phyloP scores from a whole-genome alignment of 2,113 vertebrate species.

The Engraulis encrasicolus region DNA sequence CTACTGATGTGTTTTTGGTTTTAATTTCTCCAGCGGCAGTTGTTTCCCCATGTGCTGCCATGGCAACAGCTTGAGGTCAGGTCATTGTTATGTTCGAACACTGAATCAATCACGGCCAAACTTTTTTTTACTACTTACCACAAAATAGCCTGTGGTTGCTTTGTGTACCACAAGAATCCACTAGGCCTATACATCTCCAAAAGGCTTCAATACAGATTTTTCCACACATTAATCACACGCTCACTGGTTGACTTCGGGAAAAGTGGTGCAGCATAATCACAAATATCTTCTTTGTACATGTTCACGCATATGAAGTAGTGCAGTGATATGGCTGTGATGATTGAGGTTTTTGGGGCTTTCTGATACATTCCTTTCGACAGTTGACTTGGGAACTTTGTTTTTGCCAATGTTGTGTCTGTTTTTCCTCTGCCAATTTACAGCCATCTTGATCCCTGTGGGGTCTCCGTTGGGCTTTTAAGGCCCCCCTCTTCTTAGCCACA shows the following conservation, averaged over 20 bases:
- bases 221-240: neutral
- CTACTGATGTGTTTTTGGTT: slow-evolving; percentile 58
- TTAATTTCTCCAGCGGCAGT: slow-evolving; percentile 43
- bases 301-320: neutral
- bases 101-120: neutral
- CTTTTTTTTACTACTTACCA: neutral
- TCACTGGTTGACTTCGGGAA: neutral
- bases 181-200: neutral
- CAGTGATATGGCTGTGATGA: neutral
- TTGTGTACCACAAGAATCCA: neutral
- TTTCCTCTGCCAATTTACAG: neutral
- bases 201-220: neutral
- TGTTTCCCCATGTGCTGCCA: neutral
- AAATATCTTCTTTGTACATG: neutral
- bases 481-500: neutral
- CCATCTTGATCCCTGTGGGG: neutral
- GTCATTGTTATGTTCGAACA: neutral
- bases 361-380: neutral
- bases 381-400: neutral
- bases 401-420: neutral
- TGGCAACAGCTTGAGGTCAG: neutral
- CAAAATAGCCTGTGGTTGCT: neutral
- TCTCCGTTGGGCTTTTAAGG: neutral
- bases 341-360: neutral
- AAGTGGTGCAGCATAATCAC: neutral